Percentiles rank a stretch among this genome's conserved stretches.
Evolutionary conservation across 2,113 vertebrate genomes (phyloP).

Genomic region (Mormoops blainvillei): DNA sequence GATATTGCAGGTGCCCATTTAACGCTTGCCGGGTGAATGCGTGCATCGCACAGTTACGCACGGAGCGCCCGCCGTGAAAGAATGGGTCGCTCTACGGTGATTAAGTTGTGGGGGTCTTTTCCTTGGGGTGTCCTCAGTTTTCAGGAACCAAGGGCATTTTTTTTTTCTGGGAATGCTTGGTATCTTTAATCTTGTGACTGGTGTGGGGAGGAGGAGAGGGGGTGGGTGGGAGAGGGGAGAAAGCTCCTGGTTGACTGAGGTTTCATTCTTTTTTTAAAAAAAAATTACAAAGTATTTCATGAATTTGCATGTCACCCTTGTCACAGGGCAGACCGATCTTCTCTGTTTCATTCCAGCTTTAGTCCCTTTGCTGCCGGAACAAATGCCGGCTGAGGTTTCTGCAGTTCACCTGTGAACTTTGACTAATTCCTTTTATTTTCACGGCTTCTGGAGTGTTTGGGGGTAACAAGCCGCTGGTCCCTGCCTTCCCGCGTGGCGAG

Average conservation of each 20-base stretch:
- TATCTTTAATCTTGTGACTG: neutral
- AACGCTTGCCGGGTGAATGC: neutral
- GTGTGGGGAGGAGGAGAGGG: no score
- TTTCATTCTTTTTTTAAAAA: neutral
- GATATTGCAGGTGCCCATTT: neutral
- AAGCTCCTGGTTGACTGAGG: neutral
- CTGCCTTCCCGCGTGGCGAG: neutral
- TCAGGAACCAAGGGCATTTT: neutral
- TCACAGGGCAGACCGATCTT: no score
- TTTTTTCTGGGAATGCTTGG: neutral
- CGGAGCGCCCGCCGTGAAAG: no score
- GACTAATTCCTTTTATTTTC: neutral
- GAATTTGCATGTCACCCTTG: fast-evolving
- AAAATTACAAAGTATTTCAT: neutral
- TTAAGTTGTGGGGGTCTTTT: neutral
- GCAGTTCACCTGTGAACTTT: neutral
- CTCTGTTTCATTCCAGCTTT: neutral
- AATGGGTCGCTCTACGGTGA: neutral
- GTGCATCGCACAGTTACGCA: neutral
- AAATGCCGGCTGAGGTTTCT: neutral
- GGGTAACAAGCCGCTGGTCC: neutral
- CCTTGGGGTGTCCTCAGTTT: neutral
- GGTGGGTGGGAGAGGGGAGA: neutral
- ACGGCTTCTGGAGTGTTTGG: neutral
- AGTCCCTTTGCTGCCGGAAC: neutral